Evolutionary conservation across 2,797 vertebrate genomes (phyloP).

Genomic region (Amblyopsis hoosieri): DNA sequence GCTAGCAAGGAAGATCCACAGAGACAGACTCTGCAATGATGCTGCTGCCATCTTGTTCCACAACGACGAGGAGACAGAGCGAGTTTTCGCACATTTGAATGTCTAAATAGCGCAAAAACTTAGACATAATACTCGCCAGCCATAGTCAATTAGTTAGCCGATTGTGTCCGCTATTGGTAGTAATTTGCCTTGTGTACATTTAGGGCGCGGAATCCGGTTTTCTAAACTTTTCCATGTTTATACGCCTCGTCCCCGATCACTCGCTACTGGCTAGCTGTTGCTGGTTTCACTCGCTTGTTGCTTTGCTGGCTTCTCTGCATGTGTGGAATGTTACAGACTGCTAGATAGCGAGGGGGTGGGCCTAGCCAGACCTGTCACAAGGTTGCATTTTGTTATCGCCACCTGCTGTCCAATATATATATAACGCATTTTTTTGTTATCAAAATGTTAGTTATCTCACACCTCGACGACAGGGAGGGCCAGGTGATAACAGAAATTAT

Average conservation of each 20-base stretch:
- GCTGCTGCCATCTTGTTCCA: conserved; percentile 74
- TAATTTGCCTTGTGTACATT: conserved; percentile 19
- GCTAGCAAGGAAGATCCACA: conserved; percentile 41
- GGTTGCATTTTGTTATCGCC: too few relatives aligned
- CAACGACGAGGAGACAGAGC: conserved; percentile 57
- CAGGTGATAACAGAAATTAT: too few relatives aligned
- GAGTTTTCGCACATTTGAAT: conserved; percentile 70
- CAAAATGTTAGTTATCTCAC: too few relatives aligned
- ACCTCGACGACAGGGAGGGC: too few relatives aligned
- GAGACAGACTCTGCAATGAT: conserved; percentile 53
- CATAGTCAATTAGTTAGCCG: neutral
- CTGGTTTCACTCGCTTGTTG: conserved; percentile 57
- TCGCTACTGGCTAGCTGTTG: conserved; percentile 44
- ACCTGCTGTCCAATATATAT: conserved; percentile 8
- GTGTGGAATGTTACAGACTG: conserved; percentile 66
- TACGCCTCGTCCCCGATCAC: conserved; percentile 42
- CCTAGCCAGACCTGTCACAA: neutral
- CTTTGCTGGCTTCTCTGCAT: conserved; percentile 67
- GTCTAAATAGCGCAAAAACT: conserved; percentile 32
- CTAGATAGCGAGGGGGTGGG: neutral
- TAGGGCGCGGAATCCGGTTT: conserved; percentile 37
- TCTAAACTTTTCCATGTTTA: conserved; percentile 68
- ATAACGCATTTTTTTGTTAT: conserved; percentile 6
- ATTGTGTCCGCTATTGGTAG: neutral
- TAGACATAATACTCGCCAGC: conserved; percentile 19